Base-by-base conservation (phyloP, 2,888 invertebrate genomes). In the Mesoligia furuncula region DNA sequence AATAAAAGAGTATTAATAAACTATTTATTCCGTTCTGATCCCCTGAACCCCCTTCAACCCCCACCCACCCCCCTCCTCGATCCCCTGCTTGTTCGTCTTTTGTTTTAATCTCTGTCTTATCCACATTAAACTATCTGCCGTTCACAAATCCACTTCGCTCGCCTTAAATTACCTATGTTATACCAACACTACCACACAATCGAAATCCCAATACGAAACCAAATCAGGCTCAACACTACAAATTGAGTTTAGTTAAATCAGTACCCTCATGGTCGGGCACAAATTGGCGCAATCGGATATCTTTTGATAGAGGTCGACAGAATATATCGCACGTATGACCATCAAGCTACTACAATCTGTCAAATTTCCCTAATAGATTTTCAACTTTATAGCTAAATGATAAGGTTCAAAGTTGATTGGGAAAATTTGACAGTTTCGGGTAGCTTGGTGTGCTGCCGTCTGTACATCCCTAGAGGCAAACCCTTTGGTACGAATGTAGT, bases 251-350 rank as follows among this genome's bases (percentile, higher is more conserved):
- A 68, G 27, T 59, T 62, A 54, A 71, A 74, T 61, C 71, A 72
- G 64, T 62, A 65, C 36, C 11, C 65, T 17, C 8, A 24, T 51
- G 64, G 51, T 71, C 48, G 20, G 8, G 61, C 39, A 64, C 67
- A 75, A 77, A 70, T 77, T 69, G 76, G 57, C 67, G 73, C 75
- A 54, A 84, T 81, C 80, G 69, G 59, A 83, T 76, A 84, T 80
- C 61, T 74, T 78, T 75, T 73, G 79, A 79, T 59, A 51, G 66
- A 83, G 83, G 79, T 73, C 84, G 77, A 17, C 31, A 36, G 72
- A 61, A 65, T 31, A 65, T 31, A 66, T 79, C 51, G 51, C 45
- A 73, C 75, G 75, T 69, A 17, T 51, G 42, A 27, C 66, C 48
- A 24, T 39, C 39, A 39, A 39, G 3, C 39, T 39, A n/a, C 39